Evolutionary conservation across 1,140 invertebrate genomes (phyloP).

Genomic region (Plodia interpunctella): DNA sequence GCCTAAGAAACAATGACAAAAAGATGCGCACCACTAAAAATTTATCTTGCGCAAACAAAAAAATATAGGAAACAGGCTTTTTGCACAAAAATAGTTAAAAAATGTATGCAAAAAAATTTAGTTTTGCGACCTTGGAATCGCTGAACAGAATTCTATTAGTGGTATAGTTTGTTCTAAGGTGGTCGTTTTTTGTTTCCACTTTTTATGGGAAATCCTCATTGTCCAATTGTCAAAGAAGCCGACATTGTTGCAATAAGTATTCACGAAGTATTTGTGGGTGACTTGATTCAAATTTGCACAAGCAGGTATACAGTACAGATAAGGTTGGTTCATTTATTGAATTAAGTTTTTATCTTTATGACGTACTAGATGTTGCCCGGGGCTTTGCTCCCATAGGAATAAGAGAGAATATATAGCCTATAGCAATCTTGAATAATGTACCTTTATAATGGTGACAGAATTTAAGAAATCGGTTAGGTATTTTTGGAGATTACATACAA

Average conservation of each 20-base stretch:
- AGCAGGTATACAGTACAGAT: neutral
- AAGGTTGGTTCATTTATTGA: too few species aligned
- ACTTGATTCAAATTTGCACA: slow-evolving; percentile 2
- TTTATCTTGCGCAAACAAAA: slow-evolving; percentile 46
- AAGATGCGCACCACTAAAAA: slow-evolving; percentile 11
- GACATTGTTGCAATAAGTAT: slow-evolving; percentile 19
- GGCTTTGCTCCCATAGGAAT: too few species aligned
- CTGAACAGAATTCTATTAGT: neutral
- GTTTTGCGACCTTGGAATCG: slow-evolving; percentile 32
- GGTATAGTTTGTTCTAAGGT: slow-evolving; percentile 27
- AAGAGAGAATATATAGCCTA: too few species aligned
- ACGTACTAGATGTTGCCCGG: too few species aligned
- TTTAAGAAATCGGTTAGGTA: too few species aligned
- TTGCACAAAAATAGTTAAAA: slow-evolving; percentile 49
- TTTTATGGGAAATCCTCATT: slow-evolving; percentile 34
- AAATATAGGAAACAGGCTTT: slow-evolving; percentile 45
- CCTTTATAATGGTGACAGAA: too few species aligned
- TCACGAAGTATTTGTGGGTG: slow-evolving; percentile 7
- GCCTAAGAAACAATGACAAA: slow-evolving; percentile 11
- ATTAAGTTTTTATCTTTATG: too few species aligned
- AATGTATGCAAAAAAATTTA: slow-evolving; percentile 42
- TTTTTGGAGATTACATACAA: too few species aligned
- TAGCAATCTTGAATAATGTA: too few species aligned
- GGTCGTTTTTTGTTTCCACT: slow-evolving; percentile 46
- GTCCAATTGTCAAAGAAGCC: slow-evolving; percentile 31